phyloP scores from a whole-genome alignment of 2,797 vertebrate species.

The Manis javanica region DNA sequence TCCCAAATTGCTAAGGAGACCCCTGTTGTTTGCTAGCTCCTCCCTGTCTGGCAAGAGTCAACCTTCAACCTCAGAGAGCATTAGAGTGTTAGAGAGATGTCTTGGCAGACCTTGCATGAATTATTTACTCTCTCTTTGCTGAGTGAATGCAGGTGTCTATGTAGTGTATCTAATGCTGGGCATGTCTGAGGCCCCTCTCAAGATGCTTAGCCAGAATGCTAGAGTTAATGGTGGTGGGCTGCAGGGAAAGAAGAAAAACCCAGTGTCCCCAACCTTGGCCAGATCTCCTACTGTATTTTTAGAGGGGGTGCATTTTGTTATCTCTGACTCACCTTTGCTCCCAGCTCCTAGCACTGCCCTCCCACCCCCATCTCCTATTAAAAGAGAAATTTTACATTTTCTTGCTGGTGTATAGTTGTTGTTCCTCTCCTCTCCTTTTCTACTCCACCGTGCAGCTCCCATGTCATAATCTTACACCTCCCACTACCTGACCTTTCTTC shows the following conservation, averaged over 20 bases:
- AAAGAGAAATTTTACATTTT: not conserved
- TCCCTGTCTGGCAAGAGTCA: slow-evolving; percentile 67
- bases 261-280: not conserved
- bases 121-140: slow-evolving; percentile 69
- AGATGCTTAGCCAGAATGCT: slow-evolving; percentile 66
- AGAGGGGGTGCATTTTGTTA: not conserved
- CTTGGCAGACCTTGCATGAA: slow-evolving; percentile 66
- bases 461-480: not conserved
- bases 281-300: not conserved
- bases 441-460: not conserved
- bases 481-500: not conserved
- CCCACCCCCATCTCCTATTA: not conserved
- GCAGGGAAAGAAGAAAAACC: not conserved
- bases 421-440: not conserved
- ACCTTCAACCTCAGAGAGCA: slow-evolving; percentile 69
- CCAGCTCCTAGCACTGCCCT: not conserved
- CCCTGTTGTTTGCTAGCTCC: slow-evolving; percentile 46
- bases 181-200: slow-evolving; percentile 19
- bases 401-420: not conserved
- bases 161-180: slow-evolving; percentile 37
- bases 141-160: slow-evolving; percentile 60
- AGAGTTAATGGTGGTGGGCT: not conserved
- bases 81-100: slow-evolving; percentile 44
- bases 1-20: slow-evolving; percentile 48
- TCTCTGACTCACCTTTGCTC: not conserved